These are phyloP conservation scores for Drosophila robusta DNA, from an alignment of 2,888 invertebrate species.

Conservation along the genomic window DNA sequence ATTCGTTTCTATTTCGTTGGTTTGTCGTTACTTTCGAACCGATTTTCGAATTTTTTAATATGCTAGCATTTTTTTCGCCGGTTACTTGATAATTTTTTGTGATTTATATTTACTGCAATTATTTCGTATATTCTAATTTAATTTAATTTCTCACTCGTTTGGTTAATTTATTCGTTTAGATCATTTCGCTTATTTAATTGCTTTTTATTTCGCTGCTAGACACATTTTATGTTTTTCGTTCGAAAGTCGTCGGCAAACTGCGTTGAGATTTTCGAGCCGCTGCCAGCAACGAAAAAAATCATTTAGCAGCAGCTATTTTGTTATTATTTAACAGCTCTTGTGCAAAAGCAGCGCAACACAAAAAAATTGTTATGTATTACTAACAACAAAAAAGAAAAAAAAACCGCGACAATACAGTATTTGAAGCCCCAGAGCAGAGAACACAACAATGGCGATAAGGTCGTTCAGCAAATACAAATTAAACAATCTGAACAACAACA, in stretches of 20 bases:
- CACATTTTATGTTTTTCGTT: conserved; percentile 77
- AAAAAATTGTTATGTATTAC: conserved; percentile 53
- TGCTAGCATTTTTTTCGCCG: conserved; percentile 24
- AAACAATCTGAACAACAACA: conserved; percentile 46
- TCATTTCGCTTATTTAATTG: conserved; percentile 47
- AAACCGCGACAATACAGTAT: conserved; percentile 27
- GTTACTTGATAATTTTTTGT: conserved; percentile 16
- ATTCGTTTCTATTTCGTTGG: conserved; percentile 14
- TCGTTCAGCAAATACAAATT: conserved; percentile 65
- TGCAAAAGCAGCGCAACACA: conserved; percentile 40
- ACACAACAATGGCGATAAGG: conserved; percentile 52
- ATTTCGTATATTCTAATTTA: conserved; percentile 23
- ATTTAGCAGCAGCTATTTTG: conserved; percentile 67
- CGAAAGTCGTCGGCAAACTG: conserved; percentile 84
- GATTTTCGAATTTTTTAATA: conserved; percentile 1
- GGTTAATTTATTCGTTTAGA: conserved; percentile 41
- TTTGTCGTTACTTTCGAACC: conserved; percentile 36
- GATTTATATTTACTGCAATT: conserved; percentile 17
- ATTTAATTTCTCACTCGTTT: conserved; percentile 29
- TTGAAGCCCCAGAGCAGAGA: conserved; percentile 40
- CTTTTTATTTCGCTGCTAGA: conserved; percentile 47
- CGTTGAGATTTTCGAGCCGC: conserved; percentile 59
- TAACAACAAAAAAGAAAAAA: conserved; percentile 44
- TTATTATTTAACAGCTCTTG: conserved; percentile 75
- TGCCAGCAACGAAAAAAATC: conserved; percentile 43